Evolutionary conservation across 2,797 vertebrate species (phyloP), one percentile per base, ranked within the genome.

Genomic region (Coccyzus lansbergi): DNA sequence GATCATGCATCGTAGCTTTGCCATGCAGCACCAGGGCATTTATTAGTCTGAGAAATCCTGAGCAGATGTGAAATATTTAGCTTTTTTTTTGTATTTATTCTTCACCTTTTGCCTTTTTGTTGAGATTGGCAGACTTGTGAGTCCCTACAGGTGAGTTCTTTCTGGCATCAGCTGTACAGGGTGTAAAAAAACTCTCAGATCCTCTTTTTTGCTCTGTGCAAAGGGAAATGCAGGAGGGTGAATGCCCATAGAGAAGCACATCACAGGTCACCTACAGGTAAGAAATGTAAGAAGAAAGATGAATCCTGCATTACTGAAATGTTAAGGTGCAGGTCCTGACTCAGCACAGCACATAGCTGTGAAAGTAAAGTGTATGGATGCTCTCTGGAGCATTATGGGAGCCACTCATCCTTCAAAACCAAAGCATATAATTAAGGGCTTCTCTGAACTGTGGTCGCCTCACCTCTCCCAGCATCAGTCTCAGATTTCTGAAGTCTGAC

Each of bases 1-100:
- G 38, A 31, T 24, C 15, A 0, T 11, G 42, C 12, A 29, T 10
- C 0, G 0, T 58, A 29, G 63, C 48, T 18, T 40, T 59, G 40
- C 36, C 1, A 0, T 9, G 33, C 1, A 4, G 31, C 38, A 10
- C 19, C 15, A 11, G 34, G 14, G 44, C 46, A 9, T 22, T 65
- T 12, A 6, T 13, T n/a, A 63, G 58, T 25, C 55, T 48, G 31
- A 24, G 70, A 29, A 38, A 28, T 19, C 31, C 36, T 46, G 25
- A 40, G 10, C 1, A 49, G 31, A 22, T 1, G 2, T 8, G 60
- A 81, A 69, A 44, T 65, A 31, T 31, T 85, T 38, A 29, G 5
- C 52, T 63, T n/a, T n/a, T 63, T n/a, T n/a, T 36, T 8, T 42
- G 31, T 69, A 9, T 59, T 80, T 77, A 7, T 44, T 72, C 22